phyloP scores from a whole-genome alignment of 2,797 vertebrate genomes.

The Aulostomus chinensis region DNA sequence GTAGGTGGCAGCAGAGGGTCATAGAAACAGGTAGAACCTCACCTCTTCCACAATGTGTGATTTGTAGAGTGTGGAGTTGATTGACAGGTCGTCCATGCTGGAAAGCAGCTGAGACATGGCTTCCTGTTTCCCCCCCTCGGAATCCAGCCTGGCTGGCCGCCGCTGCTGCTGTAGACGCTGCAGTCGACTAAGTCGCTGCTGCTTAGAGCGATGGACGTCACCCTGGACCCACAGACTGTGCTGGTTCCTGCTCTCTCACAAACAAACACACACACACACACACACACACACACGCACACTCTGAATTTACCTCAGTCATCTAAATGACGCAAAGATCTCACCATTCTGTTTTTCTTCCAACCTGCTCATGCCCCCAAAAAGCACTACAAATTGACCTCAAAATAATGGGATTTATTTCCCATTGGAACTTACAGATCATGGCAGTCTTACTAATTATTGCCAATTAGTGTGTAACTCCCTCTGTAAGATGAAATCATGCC shows the following conservation, averaged over 20 bases:
- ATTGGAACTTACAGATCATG: too few relatives aligned
- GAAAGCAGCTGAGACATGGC: slow-evolving; percentile 82
- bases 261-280: not conserved
- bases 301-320: too few relatives aligned
- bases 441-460: too few relatives aligned
- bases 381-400: too few relatives aligned
- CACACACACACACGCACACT: not conserved
- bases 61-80: slow-evolving; percentile 78
- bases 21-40: not conserved
- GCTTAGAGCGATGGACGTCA: slow-evolving; percentile 84
- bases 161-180: slow-evolving; percentile 71
- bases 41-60: slow-evolving; percentile 84
- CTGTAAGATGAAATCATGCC: too few relatives aligned
- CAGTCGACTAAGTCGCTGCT: slow-evolving; percentile 39
- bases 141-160: slow-evolving; percentile 14
- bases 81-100: slow-evolving; percentile 86
- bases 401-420: too few relatives aligned
- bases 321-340: too few relatives aligned
- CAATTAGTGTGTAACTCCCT: too few relatives aligned
- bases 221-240: slow-evolving; percentile 89
- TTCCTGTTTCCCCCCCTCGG: slow-evolving; percentile 55
- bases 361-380: too few relatives aligned
- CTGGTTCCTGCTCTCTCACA: slow-evolving; percentile 82
- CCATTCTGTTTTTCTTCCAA: too few relatives aligned
- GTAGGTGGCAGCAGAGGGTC: too few relatives aligned